Conservation (phyloP, 2,113 vertebrate genomes). For the Spea bombifrons region DNA sequence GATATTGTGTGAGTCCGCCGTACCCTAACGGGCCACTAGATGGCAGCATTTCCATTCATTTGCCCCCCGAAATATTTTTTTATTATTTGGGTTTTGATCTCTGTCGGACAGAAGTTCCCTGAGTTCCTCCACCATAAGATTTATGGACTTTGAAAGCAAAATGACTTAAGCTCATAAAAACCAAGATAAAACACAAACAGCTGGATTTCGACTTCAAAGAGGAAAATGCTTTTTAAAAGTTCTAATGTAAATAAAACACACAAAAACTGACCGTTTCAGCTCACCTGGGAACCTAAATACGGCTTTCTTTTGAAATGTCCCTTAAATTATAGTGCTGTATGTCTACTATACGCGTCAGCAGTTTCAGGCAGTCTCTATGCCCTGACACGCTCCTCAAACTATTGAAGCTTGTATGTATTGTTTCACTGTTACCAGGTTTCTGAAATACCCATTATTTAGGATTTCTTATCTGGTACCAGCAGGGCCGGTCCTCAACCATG, state of each 20-base stretch:
- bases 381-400: no score
- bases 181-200: constrained; percentile 41
- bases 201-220: constrained; percentile 30
- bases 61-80: no score
- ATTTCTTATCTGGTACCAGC: no score
- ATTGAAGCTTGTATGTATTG: no score
- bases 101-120: constrained; percentile 27
- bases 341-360: no score
- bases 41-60: constrained; percentile 58
- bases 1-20: not conserved
- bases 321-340: no score
- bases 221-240: constrained; percentile 26
- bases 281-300: no score
- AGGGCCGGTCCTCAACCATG: no score
- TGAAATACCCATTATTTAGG: no score
- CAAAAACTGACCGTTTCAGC: not conserved
- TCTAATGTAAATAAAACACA: not conserved
- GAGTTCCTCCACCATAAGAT: constrained; percentile 38
- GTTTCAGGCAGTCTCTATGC: no score
- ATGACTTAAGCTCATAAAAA: constrained; percentile 44
- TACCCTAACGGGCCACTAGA: constrained; percentile 52
- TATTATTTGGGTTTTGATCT: constrained; percentile 30
- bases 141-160: constrained; percentile 46
- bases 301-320: no score
- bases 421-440: no score